A percentile compares a stretch with the other conserved stretches of the same genome.
Conservation (phyloP, 2,113 vertebrate genomes). For the Tetrao urogallus region DNA sequence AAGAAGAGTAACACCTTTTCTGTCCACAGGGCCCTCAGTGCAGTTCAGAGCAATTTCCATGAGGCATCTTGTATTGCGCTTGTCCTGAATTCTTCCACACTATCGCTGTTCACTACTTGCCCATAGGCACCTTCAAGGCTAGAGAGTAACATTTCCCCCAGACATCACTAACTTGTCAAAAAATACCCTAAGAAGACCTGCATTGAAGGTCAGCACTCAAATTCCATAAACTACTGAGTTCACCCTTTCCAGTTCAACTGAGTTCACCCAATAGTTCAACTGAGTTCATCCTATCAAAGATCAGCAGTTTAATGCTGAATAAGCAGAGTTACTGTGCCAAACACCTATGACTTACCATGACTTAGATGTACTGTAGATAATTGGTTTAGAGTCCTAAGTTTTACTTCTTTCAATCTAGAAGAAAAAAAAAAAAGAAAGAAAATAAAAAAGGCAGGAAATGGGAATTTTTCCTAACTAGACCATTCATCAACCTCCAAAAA, state of each 20-base stretch:
- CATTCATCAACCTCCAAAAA: background rate
- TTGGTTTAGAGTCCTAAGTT: background rate
- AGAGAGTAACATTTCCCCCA: background rate
- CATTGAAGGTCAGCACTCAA: background rate
- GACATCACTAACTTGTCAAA: background rate
- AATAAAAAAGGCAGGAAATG: background rate
- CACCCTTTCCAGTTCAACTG: background rate
- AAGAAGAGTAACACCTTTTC: background rate
- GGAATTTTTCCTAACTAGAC: background rate
- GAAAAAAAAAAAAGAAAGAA: background rate
- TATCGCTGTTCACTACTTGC: background rate
- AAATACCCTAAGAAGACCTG: background rate
- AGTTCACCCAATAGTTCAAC: background rate
- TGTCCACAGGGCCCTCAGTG: background rate
- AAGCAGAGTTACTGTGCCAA: background rate
- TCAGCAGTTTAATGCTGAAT: background rate
- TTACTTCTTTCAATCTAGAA: background rate
- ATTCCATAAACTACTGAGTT: background rate
- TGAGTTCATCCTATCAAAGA: background rate
- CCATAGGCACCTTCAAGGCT: background rate
- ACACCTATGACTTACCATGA: background rate
- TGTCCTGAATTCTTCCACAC: background rate
- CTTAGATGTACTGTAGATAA: background rate
- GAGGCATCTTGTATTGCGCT: fast-evolving
- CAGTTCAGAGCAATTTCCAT: background rate